Evolutionary conservation across 2,888 invertebrate genomes (phyloP), one percentile per base, ranked within the genome.

Genomic region (Parthenolecanium corni): DNA sequence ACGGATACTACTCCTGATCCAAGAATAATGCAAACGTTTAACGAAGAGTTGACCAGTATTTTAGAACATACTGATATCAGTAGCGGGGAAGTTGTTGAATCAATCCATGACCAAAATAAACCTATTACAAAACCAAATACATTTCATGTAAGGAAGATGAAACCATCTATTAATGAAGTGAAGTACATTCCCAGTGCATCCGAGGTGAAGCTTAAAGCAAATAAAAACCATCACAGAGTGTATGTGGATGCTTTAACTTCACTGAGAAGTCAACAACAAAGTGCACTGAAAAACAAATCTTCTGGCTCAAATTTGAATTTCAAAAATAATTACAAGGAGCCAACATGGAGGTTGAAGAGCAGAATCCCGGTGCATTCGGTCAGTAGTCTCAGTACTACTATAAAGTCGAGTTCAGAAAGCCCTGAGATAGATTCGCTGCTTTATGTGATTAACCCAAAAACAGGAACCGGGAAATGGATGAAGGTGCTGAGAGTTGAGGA

Each of bases 401-500:
- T 62, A 14, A 46, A 46, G 2, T 25, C 54, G 6, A 58, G 61
- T 18, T 25, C 64, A 4, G 51, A 56, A 6, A 58, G 62, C 14
- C 23, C 64, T 6, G 51, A 56, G 51, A 57, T 62, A n/a, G 64
- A 58, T 47, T 66, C 66, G 25, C 38, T 66, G 18, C 52, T 66
- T 9, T 66, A 66, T 24, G 66, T 66, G 16, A 65, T 65, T 18
- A 53, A 56, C 52, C 66, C 66, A 12, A 52, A 64, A 11, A 65
- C 61, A 12, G 66, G 66, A 12, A 25, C 24, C 11, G 66, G 66
- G 1, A 65, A 66, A 52, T 66, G 66, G 66, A 66, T 66, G 66
- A 62, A 64, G 49, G 52, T 65, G 1, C 21, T 66, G n/a, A 66
- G 65, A 64, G 64, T 66, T 1, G 64, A 66, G 54, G 61, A 53